Percentiles rank a stretch among this genome's conserved stretches.
phyloP scores from a whole-genome alignment of 2,797 vertebrate species.

The Betta splendens region DNA sequence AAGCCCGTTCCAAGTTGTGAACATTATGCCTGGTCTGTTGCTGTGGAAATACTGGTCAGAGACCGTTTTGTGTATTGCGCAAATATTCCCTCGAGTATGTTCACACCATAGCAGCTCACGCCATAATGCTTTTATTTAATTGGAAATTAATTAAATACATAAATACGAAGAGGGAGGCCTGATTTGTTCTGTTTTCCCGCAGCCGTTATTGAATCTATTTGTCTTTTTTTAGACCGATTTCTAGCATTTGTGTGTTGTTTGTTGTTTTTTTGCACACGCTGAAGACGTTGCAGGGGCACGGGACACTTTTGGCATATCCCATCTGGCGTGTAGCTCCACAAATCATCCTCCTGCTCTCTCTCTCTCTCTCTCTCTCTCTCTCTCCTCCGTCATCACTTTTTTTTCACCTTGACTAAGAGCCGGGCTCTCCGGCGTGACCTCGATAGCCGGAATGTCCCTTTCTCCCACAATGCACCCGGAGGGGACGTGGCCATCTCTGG shows the following conservation, averaged over 20 bases:
- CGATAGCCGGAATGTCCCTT: slow-evolving; percentile 69
- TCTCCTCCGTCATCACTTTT: slow-evolving; percentile 60
- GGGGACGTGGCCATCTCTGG: slow-evolving; percentile 74
- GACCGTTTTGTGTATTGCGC: slow-evolving; percentile 72
- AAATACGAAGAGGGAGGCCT: slow-evolving; percentile 58
- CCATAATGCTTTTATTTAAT: slow-evolving; percentile 70
- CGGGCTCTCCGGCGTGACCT: slow-evolving; percentile 66
- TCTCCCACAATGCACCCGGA: slow-evolving; percentile 81
- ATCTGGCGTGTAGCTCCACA: slow-evolving; percentile 51
- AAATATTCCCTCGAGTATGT: slow-evolving; percentile 66
- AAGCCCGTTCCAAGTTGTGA: slow-evolving; percentile 68
- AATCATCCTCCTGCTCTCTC: slow-evolving; percentile 25
- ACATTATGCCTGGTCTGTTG: slow-evolving; percentile 68
- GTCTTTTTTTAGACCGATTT: slow-evolving; percentile 43
- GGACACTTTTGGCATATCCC: slow-evolving; percentile 57
- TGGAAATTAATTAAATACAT: slow-evolving; percentile 74
- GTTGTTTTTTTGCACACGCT: slow-evolving; percentile 21
- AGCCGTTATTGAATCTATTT: slow-evolving; percentile 56
- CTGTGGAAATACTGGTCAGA: slow-evolving; percentile 69
- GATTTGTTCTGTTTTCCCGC: slow-evolving; percentile 30
- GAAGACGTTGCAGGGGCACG: slow-evolving; percentile 35
- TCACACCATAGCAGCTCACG: slow-evolving; percentile 63
- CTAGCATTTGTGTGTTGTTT: slow-evolving; percentile 16
- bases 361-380: neutral
- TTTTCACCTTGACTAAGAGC: slow-evolving; percentile 76